Evolutionary conservation across 2,797 vertebrate genomes (phyloP).

Genomic region (Molothrus ater): DNA sequence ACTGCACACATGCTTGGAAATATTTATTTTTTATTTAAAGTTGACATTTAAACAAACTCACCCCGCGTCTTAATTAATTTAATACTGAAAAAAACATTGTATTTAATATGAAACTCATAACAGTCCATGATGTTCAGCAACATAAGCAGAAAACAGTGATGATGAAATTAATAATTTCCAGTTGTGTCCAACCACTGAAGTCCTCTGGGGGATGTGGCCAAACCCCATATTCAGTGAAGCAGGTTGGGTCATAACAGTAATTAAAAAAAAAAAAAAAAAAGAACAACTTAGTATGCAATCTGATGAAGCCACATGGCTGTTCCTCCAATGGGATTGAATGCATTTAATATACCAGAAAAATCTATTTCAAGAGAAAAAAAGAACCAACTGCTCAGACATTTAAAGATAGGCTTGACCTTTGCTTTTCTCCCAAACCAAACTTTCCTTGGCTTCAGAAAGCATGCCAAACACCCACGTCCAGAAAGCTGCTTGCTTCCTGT

Average conservation of each 20-base stretch:
- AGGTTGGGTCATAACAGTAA: background rate
- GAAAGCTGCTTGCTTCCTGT: conserved; percentile 12
- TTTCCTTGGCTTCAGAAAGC: conserved; percentile 1
- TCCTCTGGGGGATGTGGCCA: background rate
- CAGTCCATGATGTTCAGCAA: background rate
- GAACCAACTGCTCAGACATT: background rate
- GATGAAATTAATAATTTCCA: background rate
- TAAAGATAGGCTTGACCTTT: conserved; percentile 14
- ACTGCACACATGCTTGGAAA: background rate
- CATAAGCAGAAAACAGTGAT: background rate
- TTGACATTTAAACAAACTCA: background rate
- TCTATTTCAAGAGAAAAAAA: background rate
- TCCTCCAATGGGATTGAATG: background rate
- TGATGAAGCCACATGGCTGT: background rate
- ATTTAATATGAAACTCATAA: background rate
- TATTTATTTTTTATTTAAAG: background rate
- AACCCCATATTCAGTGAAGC: background rate
- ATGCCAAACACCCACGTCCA: background rate
- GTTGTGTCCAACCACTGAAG: background rate
- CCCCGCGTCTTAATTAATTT: background rate
- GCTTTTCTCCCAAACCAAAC: background rate
- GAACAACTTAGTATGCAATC: background rate
- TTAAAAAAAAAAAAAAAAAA: background rate
- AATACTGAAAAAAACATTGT: background rate
- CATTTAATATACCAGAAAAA: background rate